These are phyloP conservation scores for Cyphomyrus plagiostoma DNA, from an alignment of 2,113 vertebrate genomes.

Conservation along the genomic window DNA sequence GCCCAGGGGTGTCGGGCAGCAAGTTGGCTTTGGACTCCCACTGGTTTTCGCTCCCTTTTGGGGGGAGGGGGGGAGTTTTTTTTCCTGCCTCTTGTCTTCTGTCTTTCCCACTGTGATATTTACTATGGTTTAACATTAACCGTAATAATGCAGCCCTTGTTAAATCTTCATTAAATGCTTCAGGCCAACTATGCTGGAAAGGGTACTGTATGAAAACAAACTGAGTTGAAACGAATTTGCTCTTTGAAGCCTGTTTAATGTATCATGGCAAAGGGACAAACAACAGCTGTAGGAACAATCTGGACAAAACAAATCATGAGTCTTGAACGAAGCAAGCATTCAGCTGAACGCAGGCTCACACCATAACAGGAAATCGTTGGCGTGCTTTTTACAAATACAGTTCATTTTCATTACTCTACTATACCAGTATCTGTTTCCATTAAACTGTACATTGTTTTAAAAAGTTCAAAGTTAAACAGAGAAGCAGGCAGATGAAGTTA, in stretches of 20 bases:
- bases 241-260: conserved; percentile 7
- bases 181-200: neutral
- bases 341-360: neutral
- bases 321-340: neutral
- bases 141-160: neutral
- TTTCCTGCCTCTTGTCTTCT: neutral
- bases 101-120: neutral
- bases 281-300: conserved; percentile 7
- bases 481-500: neutral
- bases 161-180: conserved; percentile 4
- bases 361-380: neutral
- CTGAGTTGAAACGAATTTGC: neutral
- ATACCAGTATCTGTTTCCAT: conserved; percentile 3
- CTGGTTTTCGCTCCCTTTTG: neutral
- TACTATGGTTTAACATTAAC: conserved; percentile 1
- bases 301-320: neutral
- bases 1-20: neutral
- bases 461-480: conserved; percentile 3
- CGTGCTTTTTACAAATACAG: neutral
- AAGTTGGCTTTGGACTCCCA: neutral
- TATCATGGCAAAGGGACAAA: neutral
- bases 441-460: neutral
- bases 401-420: neutral
- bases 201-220: neutral
- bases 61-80: neutral